Conservation (phyloP, 2,888 invertebrate genomes). For the Agrochola circellaris region DNA sequence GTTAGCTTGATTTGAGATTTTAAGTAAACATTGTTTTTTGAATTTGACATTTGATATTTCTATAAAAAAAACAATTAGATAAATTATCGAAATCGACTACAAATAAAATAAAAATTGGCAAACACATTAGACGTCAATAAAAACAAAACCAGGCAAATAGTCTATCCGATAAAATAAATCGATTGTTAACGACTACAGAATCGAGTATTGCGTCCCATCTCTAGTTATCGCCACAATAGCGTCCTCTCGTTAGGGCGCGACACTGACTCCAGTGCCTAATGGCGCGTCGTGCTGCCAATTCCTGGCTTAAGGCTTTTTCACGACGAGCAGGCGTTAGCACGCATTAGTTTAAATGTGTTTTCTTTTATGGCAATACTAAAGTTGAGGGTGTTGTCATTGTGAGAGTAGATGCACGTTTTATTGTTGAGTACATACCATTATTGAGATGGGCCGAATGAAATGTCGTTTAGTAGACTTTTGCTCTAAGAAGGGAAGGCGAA, state of each 20-base stretch:
- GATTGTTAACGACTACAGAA: slow-evolving; percentile 51
- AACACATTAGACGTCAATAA: not conserved
- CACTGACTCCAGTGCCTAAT: slow-evolving; percentile 66
- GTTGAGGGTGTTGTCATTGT: slow-evolving; percentile 46
- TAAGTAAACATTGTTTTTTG: not conserved
- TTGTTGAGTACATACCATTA: not conserved
- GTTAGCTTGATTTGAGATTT: not conserved
- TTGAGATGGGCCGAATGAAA: not conserved
- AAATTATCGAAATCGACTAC: too few species aligned
- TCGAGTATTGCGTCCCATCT: slow-evolving; percentile 62
- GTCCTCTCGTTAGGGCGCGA: slow-evolving; percentile 68
- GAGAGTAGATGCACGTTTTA: slow-evolving; percentile 42
- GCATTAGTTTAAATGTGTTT: slow-evolving; percentile 69
- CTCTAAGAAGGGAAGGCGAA: not conserved
- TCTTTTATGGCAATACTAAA: slow-evolving; percentile 63
- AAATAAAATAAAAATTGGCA: not conserved
- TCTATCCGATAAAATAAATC: slow-evolving; percentile 49
- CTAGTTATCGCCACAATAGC: slow-evolving; percentile 67
- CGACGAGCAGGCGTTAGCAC: slow-evolving; percentile 64
- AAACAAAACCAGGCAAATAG: slow-evolving; percentile 22
- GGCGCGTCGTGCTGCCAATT: slow-evolving; percentile 70
- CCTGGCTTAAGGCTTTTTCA: slow-evolving; percentile 66
- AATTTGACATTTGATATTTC: too few species aligned
- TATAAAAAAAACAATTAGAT: not conserved
- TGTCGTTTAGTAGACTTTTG: not conserved